Evolutionary conservation across 2,797 vertebrate genomes (phyloP).

Genomic region (Borostomias antarcticus): DNA sequence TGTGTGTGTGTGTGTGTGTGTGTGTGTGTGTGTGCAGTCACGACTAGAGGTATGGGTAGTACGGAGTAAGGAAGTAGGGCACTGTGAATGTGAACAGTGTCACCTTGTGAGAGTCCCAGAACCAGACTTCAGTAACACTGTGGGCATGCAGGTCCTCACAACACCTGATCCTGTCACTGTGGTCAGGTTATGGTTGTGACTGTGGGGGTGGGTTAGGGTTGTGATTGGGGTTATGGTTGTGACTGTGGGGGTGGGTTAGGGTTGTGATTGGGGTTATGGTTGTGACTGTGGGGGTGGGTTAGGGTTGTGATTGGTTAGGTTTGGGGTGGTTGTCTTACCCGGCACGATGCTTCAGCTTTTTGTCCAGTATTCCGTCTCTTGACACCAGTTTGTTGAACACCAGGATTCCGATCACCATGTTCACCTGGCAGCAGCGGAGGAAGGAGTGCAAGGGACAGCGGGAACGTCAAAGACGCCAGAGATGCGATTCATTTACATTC

Average conservation of each 20-base stretch:
- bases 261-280: neutral
- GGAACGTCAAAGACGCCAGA: neutral
- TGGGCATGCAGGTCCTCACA: neutral
- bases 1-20: slow-evolving; percentile 10
- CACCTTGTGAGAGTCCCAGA: neutral
- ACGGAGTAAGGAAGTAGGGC: neutral
- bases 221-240: neutral
- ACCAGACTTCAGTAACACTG: neutral
- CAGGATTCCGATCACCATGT: slow-evolving; percentile 99
- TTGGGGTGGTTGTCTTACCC: slow-evolving; percentile 82
- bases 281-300: neutral
- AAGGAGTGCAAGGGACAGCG: neutral
- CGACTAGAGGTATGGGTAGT: neutral
- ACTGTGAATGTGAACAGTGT: neutral
- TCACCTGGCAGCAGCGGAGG: slow-evolving; percentile 83
- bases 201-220: neutral
- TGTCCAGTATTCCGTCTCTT: slow-evolving; percentile 99
- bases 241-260: neutral
- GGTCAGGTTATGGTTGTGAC: neutral
- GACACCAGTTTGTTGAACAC: slow-evolving; percentile 99
- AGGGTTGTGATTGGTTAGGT: neutral
- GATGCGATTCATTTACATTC: too few relatives aligned
- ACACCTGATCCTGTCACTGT: neutral
- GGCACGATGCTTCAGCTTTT: slow-evolving; percentile 98
- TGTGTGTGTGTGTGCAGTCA: slow-evolving; percentile 4